Evolutionary conservation across 1,140 invertebrate species (phyloP).

Genomic region (Pteromalus puparum): DNA sequence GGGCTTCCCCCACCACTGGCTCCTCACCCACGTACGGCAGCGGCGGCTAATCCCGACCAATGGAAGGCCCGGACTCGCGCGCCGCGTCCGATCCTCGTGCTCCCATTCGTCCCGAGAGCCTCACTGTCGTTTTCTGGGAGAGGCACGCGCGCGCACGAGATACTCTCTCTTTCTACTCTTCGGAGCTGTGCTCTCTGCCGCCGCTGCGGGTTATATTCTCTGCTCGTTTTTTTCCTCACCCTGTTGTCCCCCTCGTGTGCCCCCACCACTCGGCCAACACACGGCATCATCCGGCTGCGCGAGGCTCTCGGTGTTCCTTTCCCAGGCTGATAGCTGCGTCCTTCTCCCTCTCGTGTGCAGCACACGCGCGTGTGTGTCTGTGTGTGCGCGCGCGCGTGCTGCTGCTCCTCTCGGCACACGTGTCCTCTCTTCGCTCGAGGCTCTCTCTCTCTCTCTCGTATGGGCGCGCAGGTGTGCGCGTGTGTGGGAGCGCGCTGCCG

Average conservation of each 20-base stretch:
- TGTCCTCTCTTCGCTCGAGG: conserved; percentile 50
- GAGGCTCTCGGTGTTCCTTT: conserved; percentile 36
- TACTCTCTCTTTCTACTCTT: conserved; percentile 28
- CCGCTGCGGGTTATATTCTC: not conserved
- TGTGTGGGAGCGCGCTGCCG: conserved; percentile 48
- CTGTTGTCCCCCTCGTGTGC: not conserved
- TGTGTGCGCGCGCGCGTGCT: conserved; percentile 32
- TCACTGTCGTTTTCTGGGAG: conserved; percentile 37
- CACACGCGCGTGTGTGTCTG: conserved; percentile 24
- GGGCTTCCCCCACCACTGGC: conserved; percentile 17
- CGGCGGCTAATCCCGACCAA: conserved; percentile 55
- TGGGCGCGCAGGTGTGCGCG: conserved; percentile 51
- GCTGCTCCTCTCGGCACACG: conserved; percentile 33
- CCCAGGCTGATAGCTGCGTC: conserved; percentile 50
- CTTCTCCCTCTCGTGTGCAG: conserved; percentile 49
- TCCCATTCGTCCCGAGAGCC: conserved; percentile 34
- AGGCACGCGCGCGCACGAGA: conserved; percentile 26
- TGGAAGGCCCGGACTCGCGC: conserved; percentile 63
- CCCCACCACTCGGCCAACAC: not conserved
- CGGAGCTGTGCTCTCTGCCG: not conserved
- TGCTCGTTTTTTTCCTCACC: not conserved
- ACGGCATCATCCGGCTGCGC: conserved; percentile 34
- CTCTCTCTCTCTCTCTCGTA: conserved; percentile 2
- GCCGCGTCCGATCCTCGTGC: conserved; percentile 65
- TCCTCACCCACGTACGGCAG: conserved; percentile 52